phyloP scores from a whole-genome alignment of 2,113 vertebrate species.

The Nycticebus coucang region DNA sequence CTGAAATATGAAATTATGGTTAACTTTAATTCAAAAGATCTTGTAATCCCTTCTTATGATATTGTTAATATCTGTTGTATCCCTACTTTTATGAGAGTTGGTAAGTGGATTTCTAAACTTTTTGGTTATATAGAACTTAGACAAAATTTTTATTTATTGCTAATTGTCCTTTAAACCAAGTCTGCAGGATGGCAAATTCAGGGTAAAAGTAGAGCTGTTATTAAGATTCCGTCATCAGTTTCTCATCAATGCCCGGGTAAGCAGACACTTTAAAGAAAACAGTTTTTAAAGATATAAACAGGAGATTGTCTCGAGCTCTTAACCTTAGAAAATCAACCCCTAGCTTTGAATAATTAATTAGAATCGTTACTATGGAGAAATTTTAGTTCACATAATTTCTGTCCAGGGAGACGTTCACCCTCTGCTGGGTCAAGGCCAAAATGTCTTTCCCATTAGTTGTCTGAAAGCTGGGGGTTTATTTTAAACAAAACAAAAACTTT shows the following conservation, averaged over 20 bases:
- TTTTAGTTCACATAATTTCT: conserved; percentile 61
- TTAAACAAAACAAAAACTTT: neutral
- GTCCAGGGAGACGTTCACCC: conserved; percentile 27
- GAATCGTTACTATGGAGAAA: conserved; percentile 66
- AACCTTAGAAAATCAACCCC: conserved; percentile 68
- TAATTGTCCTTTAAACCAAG: conserved; percentile 39
- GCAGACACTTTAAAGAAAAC: conserved; percentile 44
- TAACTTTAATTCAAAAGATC: conserved; percentile 1
- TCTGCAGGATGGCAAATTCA: conserved; percentile 42
- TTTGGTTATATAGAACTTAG: conserved; percentile 11
- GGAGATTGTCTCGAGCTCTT: conserved; percentile 53
- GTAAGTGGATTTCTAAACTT: neutral
- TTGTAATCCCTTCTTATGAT: neutral
- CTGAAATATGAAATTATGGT: conserved; percentile 4
- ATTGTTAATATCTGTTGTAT: conserved; percentile 13
- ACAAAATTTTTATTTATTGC: conserved; percentile 24
- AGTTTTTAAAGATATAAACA: conserved; percentile 58
- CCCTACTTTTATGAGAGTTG: neutral
- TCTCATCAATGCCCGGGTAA: conserved; percentile 42
- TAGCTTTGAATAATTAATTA: conserved; percentile 71
- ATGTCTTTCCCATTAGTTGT: conserved; percentile 60
- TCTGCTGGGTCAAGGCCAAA: conserved; percentile 59
- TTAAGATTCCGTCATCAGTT: conserved; percentile 29
- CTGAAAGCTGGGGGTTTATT: neutral
- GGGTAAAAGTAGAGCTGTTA: conserved; percentile 17